These are phyloP conservation scores for Himalopsyche anomala DNA, from an alignment of 2,888 invertebrate species.

Conservation along the genomic window DNA sequence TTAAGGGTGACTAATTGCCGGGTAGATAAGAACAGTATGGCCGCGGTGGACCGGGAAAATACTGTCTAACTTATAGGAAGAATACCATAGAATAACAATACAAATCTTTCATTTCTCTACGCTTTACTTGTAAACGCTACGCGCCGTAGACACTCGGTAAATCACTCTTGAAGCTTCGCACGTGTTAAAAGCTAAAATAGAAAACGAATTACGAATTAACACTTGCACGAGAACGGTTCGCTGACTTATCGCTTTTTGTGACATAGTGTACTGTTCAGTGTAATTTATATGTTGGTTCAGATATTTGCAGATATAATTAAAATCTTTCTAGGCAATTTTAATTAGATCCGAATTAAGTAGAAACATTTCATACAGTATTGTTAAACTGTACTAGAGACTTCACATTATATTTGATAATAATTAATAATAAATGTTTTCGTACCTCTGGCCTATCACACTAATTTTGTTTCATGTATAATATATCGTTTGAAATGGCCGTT, in stretches of 20 bases:
- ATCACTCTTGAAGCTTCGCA: constrained; percentile 28
- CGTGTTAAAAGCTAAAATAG: constrained; percentile 27
- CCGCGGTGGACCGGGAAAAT: constrained; percentile 32
- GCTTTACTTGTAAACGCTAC: constrained; percentile 48
- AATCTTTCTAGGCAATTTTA: too few relatives aligned
- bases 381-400: too few relatives aligned
- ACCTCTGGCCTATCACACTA: too few relatives aligned
- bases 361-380: too few relatives aligned
- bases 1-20: constrained; percentile 64
- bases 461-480: too few relatives aligned
- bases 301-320: neutral
- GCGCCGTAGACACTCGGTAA: constrained; percentile 6
- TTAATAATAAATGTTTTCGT: too few relatives aligned
- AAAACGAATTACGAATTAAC: constrained; percentile 30
- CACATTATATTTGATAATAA: too few relatives aligned
- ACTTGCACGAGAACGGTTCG: neutral
- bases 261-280: neutral
- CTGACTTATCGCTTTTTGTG: constrained; percentile 25
- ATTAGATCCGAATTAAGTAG: too few relatives aligned
- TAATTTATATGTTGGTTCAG: neutral
- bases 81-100: constrained; percentile 49
- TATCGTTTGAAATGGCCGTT: too few relatives aligned
- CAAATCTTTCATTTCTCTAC: constrained; percentile 61
- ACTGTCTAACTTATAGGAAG: constrained; percentile 14
- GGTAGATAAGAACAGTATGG: constrained; percentile 56